These are phyloP conservation scores for Platalea minor DNA, from an alignment of 2,797 vertebrate species.

Conservation along the genomic window DNA sequence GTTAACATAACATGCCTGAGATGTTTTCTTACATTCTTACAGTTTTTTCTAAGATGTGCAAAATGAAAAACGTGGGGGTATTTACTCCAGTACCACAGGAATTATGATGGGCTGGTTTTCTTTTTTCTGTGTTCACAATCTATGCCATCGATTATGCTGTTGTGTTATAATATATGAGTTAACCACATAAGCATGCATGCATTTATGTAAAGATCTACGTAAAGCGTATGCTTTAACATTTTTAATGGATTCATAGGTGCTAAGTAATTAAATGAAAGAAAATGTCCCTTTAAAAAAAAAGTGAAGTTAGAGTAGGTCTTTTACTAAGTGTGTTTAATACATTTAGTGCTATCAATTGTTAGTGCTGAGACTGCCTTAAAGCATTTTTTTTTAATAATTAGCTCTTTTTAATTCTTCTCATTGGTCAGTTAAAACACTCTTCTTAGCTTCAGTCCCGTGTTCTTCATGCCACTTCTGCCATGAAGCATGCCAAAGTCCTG, in stretches of 20 bases:
- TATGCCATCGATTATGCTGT: accelerated
- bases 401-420: neutral
- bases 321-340: neutral
- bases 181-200: neutral
- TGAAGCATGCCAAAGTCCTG: neutral
- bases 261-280: neutral
- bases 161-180: neutral
- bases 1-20: conserved; percentile 45
- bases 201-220: neutral
- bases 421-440: neutral
- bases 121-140: neutral
- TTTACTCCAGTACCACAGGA: neutral
- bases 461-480: neutral
- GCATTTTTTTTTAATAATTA: neutral
- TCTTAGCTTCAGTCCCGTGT: neutral
- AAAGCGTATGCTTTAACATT: neutral
- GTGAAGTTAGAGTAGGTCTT: neutral
- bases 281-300: neutral
- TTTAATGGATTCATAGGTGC: neutral
- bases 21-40: conserved; percentile 51
- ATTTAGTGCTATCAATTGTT: neutral
- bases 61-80: neutral
- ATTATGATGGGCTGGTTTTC: neutral
- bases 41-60: neutral
- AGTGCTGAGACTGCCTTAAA: neutral